Base-by-base conservation (phyloP, 2,888 invertebrate species). In the Conchocele bisecta region DNA sequence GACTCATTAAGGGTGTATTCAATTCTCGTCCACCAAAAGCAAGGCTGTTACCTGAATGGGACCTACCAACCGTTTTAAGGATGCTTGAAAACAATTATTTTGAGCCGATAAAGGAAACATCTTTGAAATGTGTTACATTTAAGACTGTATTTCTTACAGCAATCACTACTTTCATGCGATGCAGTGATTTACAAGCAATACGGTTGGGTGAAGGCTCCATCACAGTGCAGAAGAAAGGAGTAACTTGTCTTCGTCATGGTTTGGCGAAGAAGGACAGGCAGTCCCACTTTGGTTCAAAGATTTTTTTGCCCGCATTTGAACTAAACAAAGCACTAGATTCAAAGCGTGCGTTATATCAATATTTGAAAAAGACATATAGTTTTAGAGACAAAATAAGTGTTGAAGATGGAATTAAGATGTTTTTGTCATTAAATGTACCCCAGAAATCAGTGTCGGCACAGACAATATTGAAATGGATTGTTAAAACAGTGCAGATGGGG, bases 151-250 rank as follows among this genome's bases (percentile, higher is more conserved):
- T 68, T 42, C 51, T 69, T n/a, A 11, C 54, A 11, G 57, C 63
- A 15, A 58, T 63, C 13, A 64, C 69, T 22, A 57, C 63, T n/a
- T 64, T 64, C 28, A 29, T 63, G 22, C 42, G 63, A 31, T 44
- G 42, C 33, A 63, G 69, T 37, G 69, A 69, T 22, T 42, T 63
- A 24, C 69, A 69, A 26, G 24, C 69, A 11, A 35, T 69, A 26
- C 33, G 44, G 37, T 11, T 63, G 11, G 69, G 63, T 15, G 51
- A 57, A 50, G 63, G 58, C 11, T 13, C n/a, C 3, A 53, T 57
- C 3, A 42, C 17, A 17, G 50, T 63, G n/a, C 57, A 63, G 20
- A 42, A 48, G 4, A 29, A 50, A 15, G 63, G 63, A 0, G 35
- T 69, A 20, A 63, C 57, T 5, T 69, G 61, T 44, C n/a, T 59